phyloP scores from a whole-genome alignment of 2,113 vertebrate genomes.

The Gnathochromis pfefferi region DNA sequence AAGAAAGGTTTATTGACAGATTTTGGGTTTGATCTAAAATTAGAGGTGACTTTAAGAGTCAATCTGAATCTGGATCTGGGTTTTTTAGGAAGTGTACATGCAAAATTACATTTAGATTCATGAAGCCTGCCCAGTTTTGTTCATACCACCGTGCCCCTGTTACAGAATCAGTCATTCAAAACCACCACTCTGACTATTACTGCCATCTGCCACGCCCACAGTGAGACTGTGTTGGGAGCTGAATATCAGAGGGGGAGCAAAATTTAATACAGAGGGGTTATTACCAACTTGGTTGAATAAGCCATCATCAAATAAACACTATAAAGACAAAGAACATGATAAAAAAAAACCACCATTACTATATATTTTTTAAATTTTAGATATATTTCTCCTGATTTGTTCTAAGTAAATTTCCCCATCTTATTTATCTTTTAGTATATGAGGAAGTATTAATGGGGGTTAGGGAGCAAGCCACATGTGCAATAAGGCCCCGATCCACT shows the following conservation, averaged over 20 bases:
- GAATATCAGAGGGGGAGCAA: background rate
- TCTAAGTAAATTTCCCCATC: background rate
- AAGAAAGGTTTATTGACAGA: background rate
- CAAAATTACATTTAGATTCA: background rate
- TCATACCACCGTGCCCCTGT: fast-evolving
- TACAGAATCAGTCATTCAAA: background rate
- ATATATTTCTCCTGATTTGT: background rate
- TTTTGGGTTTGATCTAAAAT: background rate
- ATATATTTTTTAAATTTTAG: background rate
- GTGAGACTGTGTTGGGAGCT: background rate
- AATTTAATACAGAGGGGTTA: background rate
- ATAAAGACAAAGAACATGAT: background rate
- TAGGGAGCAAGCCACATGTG: background rate
- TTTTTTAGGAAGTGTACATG: background rate
- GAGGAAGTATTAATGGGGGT: background rate
- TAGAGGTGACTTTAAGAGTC: background rate
- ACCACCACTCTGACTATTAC: background rate
- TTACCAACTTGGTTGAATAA: background rate
- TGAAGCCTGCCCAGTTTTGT: background rate
- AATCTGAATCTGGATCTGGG: background rate
- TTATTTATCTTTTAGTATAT: background rate
- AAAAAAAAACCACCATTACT: background rate
- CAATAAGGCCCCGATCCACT: background rate
- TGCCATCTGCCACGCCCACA: background rate
- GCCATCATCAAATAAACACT: background rate